Conservation (phyloP, 2,797 vertebrate genomes). For the Leptodactylus fallax region DNA sequence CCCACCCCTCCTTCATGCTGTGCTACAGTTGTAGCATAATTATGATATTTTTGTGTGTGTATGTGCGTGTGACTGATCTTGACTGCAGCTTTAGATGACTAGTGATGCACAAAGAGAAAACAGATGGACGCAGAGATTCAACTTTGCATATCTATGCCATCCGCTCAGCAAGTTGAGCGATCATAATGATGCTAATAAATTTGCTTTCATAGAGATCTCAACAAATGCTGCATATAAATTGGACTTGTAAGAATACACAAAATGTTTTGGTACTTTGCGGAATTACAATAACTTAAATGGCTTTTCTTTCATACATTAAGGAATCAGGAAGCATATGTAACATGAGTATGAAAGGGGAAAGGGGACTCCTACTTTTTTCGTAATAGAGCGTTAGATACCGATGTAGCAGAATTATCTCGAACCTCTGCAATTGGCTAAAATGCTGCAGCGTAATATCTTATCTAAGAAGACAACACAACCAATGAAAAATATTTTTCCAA, state of each 20-base stretch:
- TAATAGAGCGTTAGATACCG: too few species aligned
- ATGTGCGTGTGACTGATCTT: constrained; percentile 38
- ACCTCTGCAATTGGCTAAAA: too few species aligned
- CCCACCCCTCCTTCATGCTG: neutral
- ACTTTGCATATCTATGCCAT: constrained; percentile 50
- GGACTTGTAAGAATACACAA: constrained; percentile 46
- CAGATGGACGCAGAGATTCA: constrained; percentile 60
- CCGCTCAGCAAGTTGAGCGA: constrained; percentile 42
- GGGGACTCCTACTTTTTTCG: neutral
- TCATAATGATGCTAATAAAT: constrained; percentile 57
- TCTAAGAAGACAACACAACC: too few species aligned
- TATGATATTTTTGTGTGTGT: constrained; percentile 47
- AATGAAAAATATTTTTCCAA: too few species aligned
- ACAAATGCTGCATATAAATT: constrained; percentile 35
- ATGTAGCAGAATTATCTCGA: too few species aligned
- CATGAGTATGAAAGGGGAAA: neutral
- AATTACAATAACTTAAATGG: constrained; percentile 38
- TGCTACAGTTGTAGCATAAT: constrained; percentile 26
- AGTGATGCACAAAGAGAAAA: constrained; percentile 63
- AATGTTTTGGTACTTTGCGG: constrained; percentile 11
- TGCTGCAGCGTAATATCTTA: too few species aligned
- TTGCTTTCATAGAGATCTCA: constrained; percentile 51
- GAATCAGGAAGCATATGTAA: constrained; percentile 3
- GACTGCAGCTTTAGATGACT: constrained; percentile 58
- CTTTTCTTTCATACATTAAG: constrained; percentile 21